Base-by-base conservation (phyloP, 2,797 vertebrate genomes). In the Zenarchopterus dispar region DNA sequence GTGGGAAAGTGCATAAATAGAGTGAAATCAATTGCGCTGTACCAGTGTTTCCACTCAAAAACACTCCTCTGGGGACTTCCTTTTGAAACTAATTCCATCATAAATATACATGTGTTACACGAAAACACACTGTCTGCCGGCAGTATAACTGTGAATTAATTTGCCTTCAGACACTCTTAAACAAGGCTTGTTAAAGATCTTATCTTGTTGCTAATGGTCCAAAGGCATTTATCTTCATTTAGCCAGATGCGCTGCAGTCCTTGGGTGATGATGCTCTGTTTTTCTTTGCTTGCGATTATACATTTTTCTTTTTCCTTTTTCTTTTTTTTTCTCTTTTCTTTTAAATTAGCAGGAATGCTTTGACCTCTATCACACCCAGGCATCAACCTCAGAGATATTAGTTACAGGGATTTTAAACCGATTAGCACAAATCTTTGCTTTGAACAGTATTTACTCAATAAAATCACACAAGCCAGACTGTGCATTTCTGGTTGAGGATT, bases 61-160 rank as follows among this genome's bases (percentile, higher is more conserved):
- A 90, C 84, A 61, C 91, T 94, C 92, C 92, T 91, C 86, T 91
- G 89, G 92, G 92, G 91, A 91, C 82, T 92, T 93, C 91, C 87
- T 92, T 93, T 92, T 90, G 87, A 91, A 91, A 91, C 90, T 91
- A 93, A 94, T 94, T 93, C 88, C 85, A 90, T 93, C 92, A 93
- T 94, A 93, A 94, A 94, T 94, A 94, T 92, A 93, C 92, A 94
- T 93, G 91, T 76, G 84, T 93, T 94, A 91, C 87, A 89, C 53
- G 75, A 88, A 90, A 92, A 91, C 88, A 89, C 86, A 91, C 83
- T 86, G 89, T 92, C 91, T 88, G 90, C 86, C 81, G 78, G 85
- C 79, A 36, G 85, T 88, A 81, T 89, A 92, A 89, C 92, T 91
- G 89, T 88, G 92, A 93, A 93, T 93, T 93, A 92, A 93, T 94